These are phyloP conservation scores for Fragum fragum DNA, from an alignment of 2,888 invertebrate species.

Conservation along the genomic window DNA sequence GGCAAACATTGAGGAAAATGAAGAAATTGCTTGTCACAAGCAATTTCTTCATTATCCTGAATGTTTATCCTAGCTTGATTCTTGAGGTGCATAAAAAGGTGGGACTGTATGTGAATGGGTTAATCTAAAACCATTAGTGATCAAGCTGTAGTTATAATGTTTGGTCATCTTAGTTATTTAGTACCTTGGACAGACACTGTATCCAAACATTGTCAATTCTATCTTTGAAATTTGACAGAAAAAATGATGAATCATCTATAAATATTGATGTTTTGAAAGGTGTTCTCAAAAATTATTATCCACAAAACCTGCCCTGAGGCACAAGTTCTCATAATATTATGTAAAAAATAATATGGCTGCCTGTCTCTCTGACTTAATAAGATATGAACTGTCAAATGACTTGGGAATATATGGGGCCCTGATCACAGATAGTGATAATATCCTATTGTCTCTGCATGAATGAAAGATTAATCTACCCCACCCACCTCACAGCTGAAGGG, in stretches of 20 bases:
- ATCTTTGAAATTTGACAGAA: conserved; percentile 10
- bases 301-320: conserved; percentile 1
- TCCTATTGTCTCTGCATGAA: conserved; percentile 27
- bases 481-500: conserved; percentile 17
- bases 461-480: conserved; percentile 20
- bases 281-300: conserved; percentile 13
- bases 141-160: too few species aligned
- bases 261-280: conserved; percentile 35
- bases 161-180: too few species aligned
- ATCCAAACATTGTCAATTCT: not conserved
- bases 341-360: conserved; percentile 23
- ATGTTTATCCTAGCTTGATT: too few species aligned
- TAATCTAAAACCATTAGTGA: too few species aligned
- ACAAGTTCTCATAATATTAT: conserved; percentile 8
- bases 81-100: too few species aligned
- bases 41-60: too few species aligned
- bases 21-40: too few species aligned
- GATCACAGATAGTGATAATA: conserved; percentile 32
- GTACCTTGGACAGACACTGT: not conserved
- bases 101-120: too few species aligned
- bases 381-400: conserved; percentile 31
- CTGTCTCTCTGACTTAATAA: conserved; percentile 11
- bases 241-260: conserved; percentile 37
- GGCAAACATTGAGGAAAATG: too few species aligned
- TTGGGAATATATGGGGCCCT: conserved; percentile 20